Evolutionary conservation across 2,113 vertebrate species (phyloP), one percentile per base, ranked within the genome.

Genomic region (Taurulus bubalis): DNA sequence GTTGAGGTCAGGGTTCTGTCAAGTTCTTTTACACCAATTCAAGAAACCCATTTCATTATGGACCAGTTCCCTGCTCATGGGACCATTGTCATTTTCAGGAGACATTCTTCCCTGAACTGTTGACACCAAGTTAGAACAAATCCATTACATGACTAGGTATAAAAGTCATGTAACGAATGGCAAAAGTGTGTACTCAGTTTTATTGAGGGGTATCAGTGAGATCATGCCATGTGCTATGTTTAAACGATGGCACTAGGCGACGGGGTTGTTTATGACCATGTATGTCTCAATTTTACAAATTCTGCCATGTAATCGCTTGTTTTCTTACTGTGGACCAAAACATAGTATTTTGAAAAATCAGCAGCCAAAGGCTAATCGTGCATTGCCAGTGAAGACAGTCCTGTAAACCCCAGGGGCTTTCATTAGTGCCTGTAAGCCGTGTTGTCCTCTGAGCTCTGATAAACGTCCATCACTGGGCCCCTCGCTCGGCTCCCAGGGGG

Each of bases 401-500:
- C 28, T 56, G 55, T 56, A 14, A 1, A 28, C 14, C 55, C 26
- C 55, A 7, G 55, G 26, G 69, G 72, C 15, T 55, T 68, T 69
- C 62, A 68, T 74, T 20, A 63, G 6, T 18, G 8, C n/a, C 9
- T 77, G 38, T 58, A 24, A 40, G 14, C 78, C 69, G n/a, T 3
- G 28, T 28, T 6, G 5, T 58, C 47, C 42, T 69, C 77, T 42
- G 67, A 30, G 36, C 58, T 59, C 65, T 70, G 58, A 71, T 58
- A 9, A 64, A 55, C 82, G 70, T 45, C 30, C 6, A 49, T 60
- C 1, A 49, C 11, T 7, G 42, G 6, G 5, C 56, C 55, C 0
- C 30, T 4, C 0, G 67, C 49, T 75, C 0, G 24, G 38, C 14
- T 85, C 87, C 53, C 82, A 5, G 3, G 10, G 79, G 81, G 4